These are phyloP conservation scores for Pangasius krempfi DNA, from an alignment of 2,797 vertebrate species.

Conservation along the genomic window DNA sequence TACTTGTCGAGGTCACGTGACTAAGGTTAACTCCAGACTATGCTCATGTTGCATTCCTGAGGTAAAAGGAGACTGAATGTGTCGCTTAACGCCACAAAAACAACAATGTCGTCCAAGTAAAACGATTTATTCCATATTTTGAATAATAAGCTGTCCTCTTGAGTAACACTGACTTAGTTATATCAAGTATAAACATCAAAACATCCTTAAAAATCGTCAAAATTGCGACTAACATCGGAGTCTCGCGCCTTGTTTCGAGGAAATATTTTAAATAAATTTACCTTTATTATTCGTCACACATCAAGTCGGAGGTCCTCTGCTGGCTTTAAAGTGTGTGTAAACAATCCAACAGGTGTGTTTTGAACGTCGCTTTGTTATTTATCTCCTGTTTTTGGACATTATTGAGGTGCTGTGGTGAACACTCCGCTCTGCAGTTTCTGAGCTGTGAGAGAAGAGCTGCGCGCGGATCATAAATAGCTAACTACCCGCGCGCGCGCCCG, in stretches of 20 bases:
- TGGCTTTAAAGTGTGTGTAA: neutral
- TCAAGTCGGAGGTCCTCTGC: too few species aligned
- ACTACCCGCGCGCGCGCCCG: constrained; percentile 2
- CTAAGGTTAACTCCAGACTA: neutral
- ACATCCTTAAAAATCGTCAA: too few species aligned
- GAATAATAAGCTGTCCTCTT: neutral
- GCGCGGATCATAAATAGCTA: neutral
- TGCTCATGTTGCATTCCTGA: constrained; percentile 2
- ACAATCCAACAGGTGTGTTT: neutral
- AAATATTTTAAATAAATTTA: neutral
- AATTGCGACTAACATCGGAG: neutral
- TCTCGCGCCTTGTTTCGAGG: neutral
- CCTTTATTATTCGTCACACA: neutral
- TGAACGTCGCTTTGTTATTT: neutral
- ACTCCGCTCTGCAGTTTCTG: neutral
- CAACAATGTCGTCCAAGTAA: neutral
- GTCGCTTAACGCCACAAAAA: neutral
- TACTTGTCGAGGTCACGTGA: neutral
- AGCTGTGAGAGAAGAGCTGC: neutral
- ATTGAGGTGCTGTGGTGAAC: neutral
- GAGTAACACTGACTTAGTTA: too few species aligned
- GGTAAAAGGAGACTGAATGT: neutral
- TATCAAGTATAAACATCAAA: too few species aligned
- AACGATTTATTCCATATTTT: neutral
- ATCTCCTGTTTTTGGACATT: neutral